These are phyloP conservation scores for Piaya cayana DNA, from an alignment of 2,113 vertebrate genomes.

Conservation along the genomic window DNA sequence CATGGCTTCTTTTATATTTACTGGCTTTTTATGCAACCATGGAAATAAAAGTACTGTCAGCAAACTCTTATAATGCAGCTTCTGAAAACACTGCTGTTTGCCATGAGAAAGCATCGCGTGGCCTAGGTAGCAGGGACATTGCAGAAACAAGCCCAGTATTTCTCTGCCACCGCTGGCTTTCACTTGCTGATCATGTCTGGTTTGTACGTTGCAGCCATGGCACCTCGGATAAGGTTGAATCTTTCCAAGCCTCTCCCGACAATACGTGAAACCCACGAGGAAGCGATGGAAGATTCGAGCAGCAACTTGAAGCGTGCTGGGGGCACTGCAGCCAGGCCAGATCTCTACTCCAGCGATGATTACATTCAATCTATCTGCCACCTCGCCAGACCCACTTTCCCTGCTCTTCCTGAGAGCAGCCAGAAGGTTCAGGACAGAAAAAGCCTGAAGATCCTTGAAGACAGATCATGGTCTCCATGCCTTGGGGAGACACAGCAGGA, in stretches of 20 bases:
- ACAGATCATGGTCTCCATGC: background rate
- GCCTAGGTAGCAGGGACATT: background rate
- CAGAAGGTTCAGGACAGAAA: background rate
- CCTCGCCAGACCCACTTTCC: constrained; percentile 83
- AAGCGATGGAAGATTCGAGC: constrained; percentile 67
- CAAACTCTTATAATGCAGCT: background rate
- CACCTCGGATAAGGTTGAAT: constrained; percentile 75
- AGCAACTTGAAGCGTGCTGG: constrained; percentile 49
- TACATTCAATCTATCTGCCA: constrained; percentile 90
- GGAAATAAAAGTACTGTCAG: background rate
- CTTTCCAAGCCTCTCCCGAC: constrained; percentile 82
- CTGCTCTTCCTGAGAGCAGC: constrained; percentile 35
- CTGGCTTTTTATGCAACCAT: background rate
- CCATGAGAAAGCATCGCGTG: background rate
- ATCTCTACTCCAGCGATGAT: constrained; percentile 72
- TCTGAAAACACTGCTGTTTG: background rate
- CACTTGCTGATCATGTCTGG: background rate
- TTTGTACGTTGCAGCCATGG: constrained; percentile 77
- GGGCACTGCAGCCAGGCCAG: background rate
- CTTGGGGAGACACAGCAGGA: background rate
- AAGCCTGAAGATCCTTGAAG: constrained; percentile 25
- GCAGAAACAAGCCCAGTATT: background rate
- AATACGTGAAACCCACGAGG: constrained; percentile 80
- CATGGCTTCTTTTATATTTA: background rate
- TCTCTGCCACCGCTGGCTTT: background rate